Conservation (phyloP, 2,888 invertebrate genomes). For the Boloria selene region DNA sequence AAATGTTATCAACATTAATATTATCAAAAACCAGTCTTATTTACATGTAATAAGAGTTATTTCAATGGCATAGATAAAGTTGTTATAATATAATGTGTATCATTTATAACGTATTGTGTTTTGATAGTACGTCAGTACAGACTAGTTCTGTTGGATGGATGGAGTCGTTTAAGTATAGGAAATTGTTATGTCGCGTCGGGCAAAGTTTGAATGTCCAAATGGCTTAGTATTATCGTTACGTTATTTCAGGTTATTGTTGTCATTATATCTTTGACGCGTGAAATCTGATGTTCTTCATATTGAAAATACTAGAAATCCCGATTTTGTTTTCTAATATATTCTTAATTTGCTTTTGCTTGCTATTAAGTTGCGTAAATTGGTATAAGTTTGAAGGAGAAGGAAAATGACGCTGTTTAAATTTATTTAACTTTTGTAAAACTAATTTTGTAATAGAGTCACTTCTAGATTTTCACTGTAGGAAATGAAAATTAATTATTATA, state of each 20-base stretch:
- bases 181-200: conserved; percentile 38
- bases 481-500: no score
- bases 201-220: conserved; percentile 67
- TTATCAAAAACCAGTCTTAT: conserved; percentile 22
- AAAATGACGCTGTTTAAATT: no score
- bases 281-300: conserved; percentile 1
- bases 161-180: conserved; percentile 54
- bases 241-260: conserved; percentile 68
- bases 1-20: conserved; percentile 37
- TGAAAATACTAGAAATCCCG: background rate
- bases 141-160: conserved; percentile 67
- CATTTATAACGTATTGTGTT: conserved; percentile 81
- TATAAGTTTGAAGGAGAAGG: no score
- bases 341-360: no score
- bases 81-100: conserved; percentile 60
- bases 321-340: no score
- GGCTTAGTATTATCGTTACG: conserved; percentile 59
- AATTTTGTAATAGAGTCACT: no score
- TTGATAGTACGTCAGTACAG: conserved; percentile 75
- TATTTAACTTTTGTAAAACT: no score
- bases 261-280: conserved; percentile 48
- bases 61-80: conserved; percentile 35
- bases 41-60: conserved; percentile 28
- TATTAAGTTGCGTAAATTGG: no score
- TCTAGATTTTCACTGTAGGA: no score